Base-by-base conservation (phyloP, 2,888 invertebrate genomes). In the Autographa pulchrina region DNA sequence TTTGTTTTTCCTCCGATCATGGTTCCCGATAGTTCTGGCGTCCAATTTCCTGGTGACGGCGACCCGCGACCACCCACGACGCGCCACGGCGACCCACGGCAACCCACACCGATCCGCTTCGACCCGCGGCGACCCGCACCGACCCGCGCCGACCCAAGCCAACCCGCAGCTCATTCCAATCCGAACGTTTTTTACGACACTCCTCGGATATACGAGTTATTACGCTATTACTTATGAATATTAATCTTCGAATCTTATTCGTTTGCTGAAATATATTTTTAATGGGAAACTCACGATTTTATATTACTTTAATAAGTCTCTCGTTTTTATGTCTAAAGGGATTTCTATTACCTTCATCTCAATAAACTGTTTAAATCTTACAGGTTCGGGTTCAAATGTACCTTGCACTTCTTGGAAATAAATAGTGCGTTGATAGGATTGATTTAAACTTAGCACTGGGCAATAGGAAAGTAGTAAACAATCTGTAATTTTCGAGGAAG, bases 21-120 rank as follows among this genome's bases (percentile, higher is more conserved):
- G 69, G 68, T 31, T 72, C 70, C 59, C 59, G 69, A 80, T 80
- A 80, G 71, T 77, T 72, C 48, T 65, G 81, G 64, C 69, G 75
- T 81, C 62, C 82, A 83, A 81, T 83, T 81, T 81, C 81, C 81
- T 74, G 71, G 62, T n/a, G 32, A 48, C 35, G 48, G 69, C 58
- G 60, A 58, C 68, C 66, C 43, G 52, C 80, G 61, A 38, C 61
- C 62, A 62, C 77, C 66, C 59, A 25, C 32, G 16, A 64, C 52
- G 62, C 73, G 78, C 67, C 54, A n/a, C 80, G 64, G 41, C 58
- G 59, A 62, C 75, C 67, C 54, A 14, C 76, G 61, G 35, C 61
- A 56, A 62, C 77, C 66, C 59, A 25, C 25, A 11, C 66, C 56
- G 65, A 75, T 74, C 67, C 52, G 13, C 14, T 14, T 18, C 60